Conservation (phyloP, 2,113 vertebrate species). For the Ammodytes marinus region DNA sequence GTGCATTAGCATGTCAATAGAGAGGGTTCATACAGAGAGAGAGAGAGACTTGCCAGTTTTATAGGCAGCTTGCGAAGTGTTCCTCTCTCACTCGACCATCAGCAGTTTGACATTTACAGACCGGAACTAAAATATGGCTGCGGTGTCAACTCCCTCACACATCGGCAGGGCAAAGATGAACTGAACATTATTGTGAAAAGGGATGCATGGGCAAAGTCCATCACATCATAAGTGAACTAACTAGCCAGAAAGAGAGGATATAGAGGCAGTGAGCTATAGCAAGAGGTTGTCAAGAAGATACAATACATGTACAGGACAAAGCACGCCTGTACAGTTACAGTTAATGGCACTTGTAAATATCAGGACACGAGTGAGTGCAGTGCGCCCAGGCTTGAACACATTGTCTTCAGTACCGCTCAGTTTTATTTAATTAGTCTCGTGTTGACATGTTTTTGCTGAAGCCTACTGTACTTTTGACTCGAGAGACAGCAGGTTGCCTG, state of each 20-base stretch:
- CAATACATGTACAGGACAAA: neutral
- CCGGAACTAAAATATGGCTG: slow-evolving; percentile 18
- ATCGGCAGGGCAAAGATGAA: neutral
- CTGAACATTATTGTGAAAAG: slow-evolving; percentile 1
- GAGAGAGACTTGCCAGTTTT: slow-evolving; percentile 40
- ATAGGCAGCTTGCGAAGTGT: slow-evolving; percentile 48
- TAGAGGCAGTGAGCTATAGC: neutral
- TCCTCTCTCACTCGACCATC: slow-evolving; percentile 36
- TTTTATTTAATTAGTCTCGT: slow-evolving; percentile 35
- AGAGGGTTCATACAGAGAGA: slow-evolving; percentile 40
- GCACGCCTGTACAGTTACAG: neutral
- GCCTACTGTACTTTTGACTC: slow-evolving; percentile 22
- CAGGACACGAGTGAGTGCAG: neutral
- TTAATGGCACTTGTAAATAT: neutral
- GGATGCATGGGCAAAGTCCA: slow-evolving; percentile 19
- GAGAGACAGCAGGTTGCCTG: slow-evolving; percentile 55
- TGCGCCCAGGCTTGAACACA: neutral
- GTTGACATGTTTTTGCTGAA: slow-evolving; percentile 47
- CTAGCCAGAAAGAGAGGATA: neutral
- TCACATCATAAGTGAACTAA: neutral
- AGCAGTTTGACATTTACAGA: slow-evolving; percentile 60
- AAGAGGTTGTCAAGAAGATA: neutral
- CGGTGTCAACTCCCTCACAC: slow-evolving; percentile 14
- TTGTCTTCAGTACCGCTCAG: neutral
- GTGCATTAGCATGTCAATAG: slow-evolving; percentile 85